Conservation (phyloP, 2,888 invertebrate genomes). For the Selenia dentaria region DNA sequence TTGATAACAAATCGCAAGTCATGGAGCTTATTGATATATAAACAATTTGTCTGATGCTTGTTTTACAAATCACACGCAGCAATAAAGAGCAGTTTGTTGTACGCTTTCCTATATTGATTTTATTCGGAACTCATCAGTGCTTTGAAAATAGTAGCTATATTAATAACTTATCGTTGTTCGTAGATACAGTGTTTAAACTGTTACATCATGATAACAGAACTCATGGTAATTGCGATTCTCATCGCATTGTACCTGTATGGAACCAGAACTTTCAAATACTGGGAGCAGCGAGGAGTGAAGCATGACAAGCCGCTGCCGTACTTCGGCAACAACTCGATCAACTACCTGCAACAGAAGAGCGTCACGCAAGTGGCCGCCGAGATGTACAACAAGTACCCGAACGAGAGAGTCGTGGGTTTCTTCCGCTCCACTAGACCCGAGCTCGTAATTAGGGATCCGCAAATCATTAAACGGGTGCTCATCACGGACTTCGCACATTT, state of each 20-base stretch:
- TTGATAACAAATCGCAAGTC: too few relatives aligned
- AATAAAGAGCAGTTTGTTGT: too few relatives aligned
- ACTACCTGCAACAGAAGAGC: not conserved
- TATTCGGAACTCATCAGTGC: too few relatives aligned
- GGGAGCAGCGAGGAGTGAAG: conserved; percentile 18
- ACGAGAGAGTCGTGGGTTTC: conserved; percentile 15
- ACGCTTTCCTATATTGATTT: too few relatives aligned
- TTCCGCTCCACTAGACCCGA: conserved; percentile 20
- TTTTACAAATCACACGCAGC: too few relatives aligned
- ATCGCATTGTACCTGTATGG: conserved; percentile 25
- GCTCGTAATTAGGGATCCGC: conserved; percentile 27
- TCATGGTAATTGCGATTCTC: not conserved
- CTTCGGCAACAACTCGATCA: not conserved
- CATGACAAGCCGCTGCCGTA: not conserved
- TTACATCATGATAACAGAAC: not conserved
- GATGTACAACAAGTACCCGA: not conserved
- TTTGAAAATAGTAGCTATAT: too few relatives aligned
- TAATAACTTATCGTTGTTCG: too few relatives aligned
- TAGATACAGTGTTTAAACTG: too few relatives aligned
- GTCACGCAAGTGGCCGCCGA: not conserved
- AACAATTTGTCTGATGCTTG: too few relatives aligned
- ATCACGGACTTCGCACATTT: conserved; percentile 57
- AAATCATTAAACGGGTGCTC: not conserved
- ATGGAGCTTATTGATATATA: too few relatives aligned
- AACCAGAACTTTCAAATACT: conserved; percentile 32